Evolutionary conservation across 2,888 invertebrate genomes (phyloP).

Genomic region (Melanargia galathea): DNA sequence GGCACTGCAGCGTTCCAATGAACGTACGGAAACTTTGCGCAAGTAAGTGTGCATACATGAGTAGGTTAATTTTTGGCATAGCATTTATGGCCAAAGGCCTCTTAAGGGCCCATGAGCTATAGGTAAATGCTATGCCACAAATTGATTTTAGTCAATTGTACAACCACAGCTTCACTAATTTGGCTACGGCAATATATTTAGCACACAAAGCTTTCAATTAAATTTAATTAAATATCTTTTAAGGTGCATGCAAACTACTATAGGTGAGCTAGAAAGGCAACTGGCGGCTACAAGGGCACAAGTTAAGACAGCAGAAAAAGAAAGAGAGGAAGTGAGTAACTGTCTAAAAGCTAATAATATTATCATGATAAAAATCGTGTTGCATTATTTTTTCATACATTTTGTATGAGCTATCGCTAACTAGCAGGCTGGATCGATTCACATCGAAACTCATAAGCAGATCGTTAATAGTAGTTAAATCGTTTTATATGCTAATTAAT

Average conservation of each 20-base stretch:
- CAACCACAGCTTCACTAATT: too few species aligned
- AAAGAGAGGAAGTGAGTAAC: conserved; percentile 82
- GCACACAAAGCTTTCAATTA: too few species aligned
- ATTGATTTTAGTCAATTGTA: too few species aligned
- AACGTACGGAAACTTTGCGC: conserved; percentile 84
- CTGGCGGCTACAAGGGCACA: conserved; percentile 84
- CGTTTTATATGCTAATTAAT: too few species aligned
- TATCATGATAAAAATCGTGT: not conserved
- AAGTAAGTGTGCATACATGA: conserved; percentile 67
- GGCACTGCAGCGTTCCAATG: conserved; percentile 84
- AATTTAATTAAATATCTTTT: not conserved
- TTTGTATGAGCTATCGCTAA: not conserved
- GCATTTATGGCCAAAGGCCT: too few species aligned
- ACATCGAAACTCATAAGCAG: too few species aligned
- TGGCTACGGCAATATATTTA: too few species aligned
- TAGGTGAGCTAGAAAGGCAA: conserved; percentile 86
- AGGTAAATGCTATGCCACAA: too few species aligned
- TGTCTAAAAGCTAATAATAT: not conserved
- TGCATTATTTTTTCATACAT: not conserved
- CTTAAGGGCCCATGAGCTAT: too few species aligned
- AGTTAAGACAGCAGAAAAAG: conserved; percentile 85
- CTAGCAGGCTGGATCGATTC: too few species aligned
- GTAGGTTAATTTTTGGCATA: too few species aligned
- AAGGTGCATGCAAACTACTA: conserved; percentile 84
- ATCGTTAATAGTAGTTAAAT: too few species aligned